Base-by-base conservation (phyloP, 2,797 vertebrate genomes). In the Chelon labrosus region DNA sequence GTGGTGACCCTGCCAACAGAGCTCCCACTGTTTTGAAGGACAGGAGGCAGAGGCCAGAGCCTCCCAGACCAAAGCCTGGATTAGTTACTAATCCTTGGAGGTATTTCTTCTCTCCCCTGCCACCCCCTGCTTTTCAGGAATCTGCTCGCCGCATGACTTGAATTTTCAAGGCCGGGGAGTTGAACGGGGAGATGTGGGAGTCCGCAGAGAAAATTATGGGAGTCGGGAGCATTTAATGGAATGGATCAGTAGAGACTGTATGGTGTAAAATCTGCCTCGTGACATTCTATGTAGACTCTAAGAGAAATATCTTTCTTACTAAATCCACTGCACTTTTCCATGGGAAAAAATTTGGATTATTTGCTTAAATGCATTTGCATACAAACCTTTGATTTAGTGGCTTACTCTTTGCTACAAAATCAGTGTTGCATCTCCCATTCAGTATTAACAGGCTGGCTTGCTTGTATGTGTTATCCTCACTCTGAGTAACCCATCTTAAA, bases 61-160 rank as follows among this genome's bases (percentile, higher is more conserved):
- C 79, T 87, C 63, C 75, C 70, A 70, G 77, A 85, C 86, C 88
- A 88, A 87, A 88, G 85, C 85, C 77, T 79, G 90, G 90, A 92
- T 93, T 91, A 91, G 77, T 90, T 80, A 83, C 86, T 91, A 91
- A 92, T 91, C 88, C 91, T 86, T 65, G n/a, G 75, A 89, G 86
- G 89, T 88, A 90, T 91, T 91, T 89, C 79, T 84, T 70, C 82
- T 61, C 64, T 68, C 79, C 51, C 39, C 70, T 61, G 51, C 49
- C 55, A 52, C 50, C 79, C 70, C 65, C 71, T 68, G 80, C 85
- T 88, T 85, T 92, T 87, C 76, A 89, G 84, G 86, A 91, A 89
- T 85, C 85, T 77, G 77, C 84, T 83, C 70, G 56, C 80, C 77
- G 69, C 70, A 61, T 77, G 82, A 81, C 74, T 89, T 87, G 52